Percentiles rank a stretch among this genome's conserved stretches.
Evolutionary conservation across 2,888 invertebrate species (phyloP).

Genomic region (Portevinia maculata): DNA sequence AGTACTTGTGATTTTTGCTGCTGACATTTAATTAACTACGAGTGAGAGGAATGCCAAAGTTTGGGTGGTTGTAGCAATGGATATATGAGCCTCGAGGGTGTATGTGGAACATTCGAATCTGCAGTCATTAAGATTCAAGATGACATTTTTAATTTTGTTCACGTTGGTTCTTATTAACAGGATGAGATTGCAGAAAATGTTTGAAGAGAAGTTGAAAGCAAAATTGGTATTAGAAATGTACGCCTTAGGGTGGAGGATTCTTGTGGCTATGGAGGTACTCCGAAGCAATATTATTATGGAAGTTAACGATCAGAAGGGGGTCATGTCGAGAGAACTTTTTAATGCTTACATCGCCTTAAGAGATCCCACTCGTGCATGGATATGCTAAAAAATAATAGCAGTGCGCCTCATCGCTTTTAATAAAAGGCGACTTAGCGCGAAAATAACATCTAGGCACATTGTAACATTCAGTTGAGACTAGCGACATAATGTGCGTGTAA

Average conservation of each 20-base stretch:
- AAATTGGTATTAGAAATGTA: constrained; percentile 37
- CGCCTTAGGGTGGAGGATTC: not conserved
- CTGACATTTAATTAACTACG: constrained; percentile 77
- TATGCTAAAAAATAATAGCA: no score
- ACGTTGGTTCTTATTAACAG: constrained; percentile 55
- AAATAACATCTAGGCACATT: no score
- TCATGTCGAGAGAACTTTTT: no score
- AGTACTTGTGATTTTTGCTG: constrained; percentile 76
- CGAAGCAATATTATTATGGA: no score
- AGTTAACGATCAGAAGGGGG: no score
- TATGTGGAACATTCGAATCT: constrained; percentile 50
- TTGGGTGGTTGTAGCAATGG: not conserved
- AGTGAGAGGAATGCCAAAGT: constrained; percentile 37
- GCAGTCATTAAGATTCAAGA: constrained; percentile 65
- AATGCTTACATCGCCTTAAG: no score
- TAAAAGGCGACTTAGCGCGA: no score
- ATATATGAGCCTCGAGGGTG: constrained; percentile 60
- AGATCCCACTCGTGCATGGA: no score
- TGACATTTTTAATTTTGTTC: constrained; percentile 73
- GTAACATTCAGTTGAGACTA: no score
- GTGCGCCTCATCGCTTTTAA: no score
- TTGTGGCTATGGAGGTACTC: no score
- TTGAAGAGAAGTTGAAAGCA: constrained; percentile 14
- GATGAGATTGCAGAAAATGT: constrained; percentile 58
- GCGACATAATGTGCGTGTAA: no score